Base-by-base conservation (phyloP, 2,888 invertebrate species). In the Sarcophaga variegata region DNA sequence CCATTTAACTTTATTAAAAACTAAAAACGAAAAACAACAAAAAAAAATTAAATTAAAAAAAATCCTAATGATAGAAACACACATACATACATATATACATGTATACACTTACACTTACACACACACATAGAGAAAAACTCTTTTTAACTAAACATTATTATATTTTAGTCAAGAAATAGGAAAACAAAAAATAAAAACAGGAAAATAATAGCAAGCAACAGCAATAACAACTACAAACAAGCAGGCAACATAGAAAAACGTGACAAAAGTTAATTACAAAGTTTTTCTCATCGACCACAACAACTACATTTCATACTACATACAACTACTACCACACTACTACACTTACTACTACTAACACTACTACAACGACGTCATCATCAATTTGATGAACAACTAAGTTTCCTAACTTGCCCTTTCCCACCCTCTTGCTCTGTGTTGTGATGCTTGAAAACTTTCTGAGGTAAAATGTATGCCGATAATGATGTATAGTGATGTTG, bases 241-340 rank as follows among this genome's bases (percentile, higher is more conserved):
- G 78, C 69, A 72, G 64, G 77, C 81, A 86, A 80, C 72, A 67
- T 63, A 70, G 82, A 76, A 83, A 88, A 88, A 88, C 92, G 91
- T 91, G 91, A 92, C 92, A 92, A 91, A 91, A 91, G 90, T 91
- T 91, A 92, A 91, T 91, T 91, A 92, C 90, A 91, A 91, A 90
- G 89, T 91, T 87, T 80, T 83, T 75, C 89, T 83, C 79, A 66
- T 82, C 82, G 81, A 74, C 86, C 81, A 75, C 83, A 82, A 77
- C 66, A 63, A 3, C 63, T 88, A 86, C 54, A 14, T 54, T 54
- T 17, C 54, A 4, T 14, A 54, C 54, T 54, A 54, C 54, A 10
- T 54, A 54, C 54, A 10, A 54, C 54, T 4, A 37, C 37, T 10
- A 37, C 37, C 8, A 37, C 37, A 37, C 37, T 37, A 37, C 37